Evolutionary conservation across 2,888 invertebrate genomes (phyloP).

Genomic region (Lordiphosa andalusiaca): DNA sequence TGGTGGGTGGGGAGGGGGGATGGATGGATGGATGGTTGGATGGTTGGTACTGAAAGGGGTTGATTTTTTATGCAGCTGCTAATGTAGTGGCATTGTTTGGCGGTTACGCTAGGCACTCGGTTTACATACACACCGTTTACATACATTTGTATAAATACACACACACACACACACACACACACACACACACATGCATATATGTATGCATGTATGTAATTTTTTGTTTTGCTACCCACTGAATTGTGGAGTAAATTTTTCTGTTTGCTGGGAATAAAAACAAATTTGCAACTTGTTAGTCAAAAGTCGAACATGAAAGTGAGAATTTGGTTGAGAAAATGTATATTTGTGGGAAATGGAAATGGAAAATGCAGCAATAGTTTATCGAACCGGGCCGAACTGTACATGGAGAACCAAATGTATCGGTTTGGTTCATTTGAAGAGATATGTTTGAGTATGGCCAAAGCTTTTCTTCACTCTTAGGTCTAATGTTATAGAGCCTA

Average conservation of each 20-base stretch:
- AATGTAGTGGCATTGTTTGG: constrained; percentile 69
- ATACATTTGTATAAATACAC: too few relatives aligned
- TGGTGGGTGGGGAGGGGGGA: not conserved
- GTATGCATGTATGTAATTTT: not conserved
- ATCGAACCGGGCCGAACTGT: too few relatives aligned
- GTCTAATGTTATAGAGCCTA: too few relatives aligned
- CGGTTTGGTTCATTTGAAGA: too few relatives aligned
- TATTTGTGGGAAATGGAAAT: not conserved
- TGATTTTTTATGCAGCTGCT: constrained; percentile 39
- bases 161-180: too few relatives aligned
- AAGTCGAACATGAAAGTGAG: constrained; percentile 45
- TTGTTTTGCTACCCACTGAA: constrained; percentile 1
- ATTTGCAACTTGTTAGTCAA: constrained; percentile 67
- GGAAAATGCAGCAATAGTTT: too few relatives aligned
- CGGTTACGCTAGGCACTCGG: constrained; percentile 41
- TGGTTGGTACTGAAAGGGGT: constrained; percentile 11
- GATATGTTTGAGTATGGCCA: too few relatives aligned
- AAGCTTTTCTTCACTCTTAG: too few relatives aligned
- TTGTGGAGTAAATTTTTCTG: constrained; percentile 13
- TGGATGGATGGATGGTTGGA: too few relatives aligned
- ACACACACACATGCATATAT: not conserved
- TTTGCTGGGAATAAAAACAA: constrained; percentile 41
- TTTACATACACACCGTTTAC: constrained; percentile 9
- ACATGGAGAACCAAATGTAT: too few relatives aligned
- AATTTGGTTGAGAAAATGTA: not conserved